Base-by-base conservation (phyloP, 2,888 invertebrate genomes). In the Pasiphila rectangulata region DNA sequence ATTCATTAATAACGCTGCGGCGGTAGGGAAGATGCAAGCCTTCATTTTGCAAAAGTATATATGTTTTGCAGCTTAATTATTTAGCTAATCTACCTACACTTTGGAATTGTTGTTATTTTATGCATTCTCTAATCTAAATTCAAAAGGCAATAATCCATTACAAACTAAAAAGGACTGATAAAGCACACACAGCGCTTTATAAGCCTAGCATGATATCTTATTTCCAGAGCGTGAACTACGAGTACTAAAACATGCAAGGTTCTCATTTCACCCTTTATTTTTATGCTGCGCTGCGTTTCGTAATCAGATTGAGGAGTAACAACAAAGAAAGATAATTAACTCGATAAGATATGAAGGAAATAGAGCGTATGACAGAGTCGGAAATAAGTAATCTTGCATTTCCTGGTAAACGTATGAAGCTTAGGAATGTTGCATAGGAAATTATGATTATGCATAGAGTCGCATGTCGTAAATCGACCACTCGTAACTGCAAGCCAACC, bases 261-360 rank as follows among this genome's bases (percentile, higher is more conserved):
- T 32, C 32, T 32, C 20, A 17, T 32, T 40, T 30, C 34, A 27
- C 34, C 4, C 35, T 29, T 43, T 21, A 36, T 15, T 12, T 38
- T 37, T 32, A 30, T 21, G 10, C 12, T 24, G 35, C 25, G 15
- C 0, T 36, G 35, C 40, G 10, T 36, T 39, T 29, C 24, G 15
- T 20, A 13, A 51, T 51, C 48, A 23, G 45, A 46, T 47, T 25
- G 44, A 48, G 9, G 10, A 43, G 35, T 29, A 29, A 4, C 21
- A 35, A 50, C 36, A 45, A 52, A 46, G 38, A 39, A 36, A 44
- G 46, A 46, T 51, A 48, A 38, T 21, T 36, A 30, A 49, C 47
- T 44, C 40, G 53, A 45, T 48, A 41, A 46, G 36, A 32, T 41
- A 41, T 21, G 20, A 36, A 30, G 45, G 21, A 36, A 36, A 25